Evolutionary conservation across 1,140 invertebrate genomes (phyloP).

Genomic region (Sweltsa coloradensis): DNA sequence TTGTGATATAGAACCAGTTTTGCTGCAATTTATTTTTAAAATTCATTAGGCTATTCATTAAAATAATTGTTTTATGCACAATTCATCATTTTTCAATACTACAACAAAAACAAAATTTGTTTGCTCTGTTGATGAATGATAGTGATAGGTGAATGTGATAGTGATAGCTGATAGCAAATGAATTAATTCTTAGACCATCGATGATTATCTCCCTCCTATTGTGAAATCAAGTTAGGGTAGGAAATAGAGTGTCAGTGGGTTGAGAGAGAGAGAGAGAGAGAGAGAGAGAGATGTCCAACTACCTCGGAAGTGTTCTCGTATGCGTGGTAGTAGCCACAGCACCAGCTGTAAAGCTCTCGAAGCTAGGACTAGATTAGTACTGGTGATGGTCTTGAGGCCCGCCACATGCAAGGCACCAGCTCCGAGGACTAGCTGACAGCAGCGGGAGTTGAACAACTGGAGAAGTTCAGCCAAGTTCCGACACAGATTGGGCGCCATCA

Average conservation of each 20-base stretch:
- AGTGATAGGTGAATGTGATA: too few relatives aligned
- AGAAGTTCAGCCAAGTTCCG: constrained; percentile 77
- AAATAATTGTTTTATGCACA: too few relatives aligned
- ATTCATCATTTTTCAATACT: too few relatives aligned
- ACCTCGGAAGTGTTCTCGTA: constrained; percentile 51
- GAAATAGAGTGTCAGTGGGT: not conserved
- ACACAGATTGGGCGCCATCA: constrained; percentile 55
- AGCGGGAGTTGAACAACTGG: constrained; percentile 82
- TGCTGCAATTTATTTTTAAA: too few relatives aligned
- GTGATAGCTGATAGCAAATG: too few relatives aligned
- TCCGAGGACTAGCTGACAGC: constrained; percentile 87
- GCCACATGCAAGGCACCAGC: constrained; percentile 89
- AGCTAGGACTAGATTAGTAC: constrained; percentile 83
- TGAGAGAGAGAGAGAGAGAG: not conserved
- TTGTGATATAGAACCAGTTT: too few relatives aligned
- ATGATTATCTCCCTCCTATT: not conserved
- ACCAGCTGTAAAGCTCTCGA: constrained; percentile 76
- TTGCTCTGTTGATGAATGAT: too few relatives aligned
- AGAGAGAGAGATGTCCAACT: constrained; percentile 3
- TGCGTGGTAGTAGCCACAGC: constrained; percentile 58
- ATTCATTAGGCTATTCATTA: too few relatives aligned
- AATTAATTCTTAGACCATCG: not conserved
- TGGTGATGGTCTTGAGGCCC: constrained; percentile 93
- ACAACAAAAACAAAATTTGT: too few relatives aligned
- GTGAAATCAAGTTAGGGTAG: not conserved